Evolutionary conservation across 1,140 invertebrate species (phyloP), one percentile per base, ranked within the genome.

Genomic region (Bombus fervidus): DNA sequence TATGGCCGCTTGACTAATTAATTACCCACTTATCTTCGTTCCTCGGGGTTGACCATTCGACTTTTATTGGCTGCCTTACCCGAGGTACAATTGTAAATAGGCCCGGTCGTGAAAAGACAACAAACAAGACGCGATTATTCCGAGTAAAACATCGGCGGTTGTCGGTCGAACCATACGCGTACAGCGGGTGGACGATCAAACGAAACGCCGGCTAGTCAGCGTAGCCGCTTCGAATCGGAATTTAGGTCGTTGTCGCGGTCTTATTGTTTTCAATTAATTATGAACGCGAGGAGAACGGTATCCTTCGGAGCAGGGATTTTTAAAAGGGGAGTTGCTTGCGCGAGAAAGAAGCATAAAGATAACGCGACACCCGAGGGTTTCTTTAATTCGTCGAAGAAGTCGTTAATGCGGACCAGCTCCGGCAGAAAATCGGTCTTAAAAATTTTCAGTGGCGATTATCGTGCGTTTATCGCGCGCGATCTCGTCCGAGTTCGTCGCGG

Each of bases 391-490:
- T 81, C 82, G 88, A 74, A 57, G 47, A 80, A 85, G 75, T 85
- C 85, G 72, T 89, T 86, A 89, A 86, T n/a, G 72, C 18, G 41
- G 39, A n/a, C 62, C 53, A 34, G 43, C 53, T 34, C 71, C 59
- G 39, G 39, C 28, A 62, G 68, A 82, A 83, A 87, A 90, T 89
- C 66, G 73, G 66, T 64, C 82, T 77, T 89, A 83, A 89, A 89
- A 89, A 90, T 87, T 87, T 86, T 39, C 88, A 68, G 34, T 62
- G 69, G 57, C 64, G 81, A 89, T 90, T 87, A 90, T 83, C 87
- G 41, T n/a, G 59, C 18, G 71, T 62, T 87, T 90, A 90, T 90
- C 89, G 77, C 57, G 89, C 71, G 86, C 88, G 86, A 90, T 90
- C 88, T 62, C 34, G 68, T 89, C 75, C 73, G 85, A 82, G 83